A percentile compares a stretch with the other conserved stretches of the same genome.
These are phyloP conservation scores for Cheilosia vulpina DNA, from an alignment of 2,888 invertebrate genomes.

Conservation along the genomic window DNA sequence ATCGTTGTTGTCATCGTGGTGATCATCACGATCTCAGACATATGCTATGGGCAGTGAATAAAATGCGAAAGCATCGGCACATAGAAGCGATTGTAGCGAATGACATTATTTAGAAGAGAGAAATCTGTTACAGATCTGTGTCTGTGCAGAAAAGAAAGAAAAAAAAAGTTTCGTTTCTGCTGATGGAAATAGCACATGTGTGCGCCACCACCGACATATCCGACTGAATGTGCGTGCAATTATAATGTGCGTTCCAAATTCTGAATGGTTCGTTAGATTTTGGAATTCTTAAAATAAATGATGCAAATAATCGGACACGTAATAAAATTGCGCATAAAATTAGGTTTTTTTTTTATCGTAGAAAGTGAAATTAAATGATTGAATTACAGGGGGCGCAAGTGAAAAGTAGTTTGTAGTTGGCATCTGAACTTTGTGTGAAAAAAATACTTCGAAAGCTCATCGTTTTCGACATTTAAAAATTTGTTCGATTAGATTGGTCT, in stretches of 20 bases:
- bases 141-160: slow-evolving; percentile 17
- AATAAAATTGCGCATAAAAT: neutral
- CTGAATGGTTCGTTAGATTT: slow-evolving; percentile 50
- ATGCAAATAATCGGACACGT: slow-evolving; percentile 58
- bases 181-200: slow-evolving; percentile 71
- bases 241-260: slow-evolving; percentile 57
- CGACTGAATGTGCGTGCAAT: slow-evolving; percentile 27
- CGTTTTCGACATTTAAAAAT: too few relatives aligned
- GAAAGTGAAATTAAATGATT: neutral
- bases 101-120: slow-evolving; percentile 17
- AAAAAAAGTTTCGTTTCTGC: slow-evolving; percentile 20
- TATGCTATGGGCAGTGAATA: slow-evolving; percentile 18
- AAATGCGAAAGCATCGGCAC: neutral
- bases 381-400: neutral
- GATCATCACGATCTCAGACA: slow-evolving; percentile 53
- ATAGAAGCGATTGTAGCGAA: slow-evolving; percentile 21
- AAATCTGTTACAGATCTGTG: slow-evolving; percentile 64
- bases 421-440: too few relatives aligned
- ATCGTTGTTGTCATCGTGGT: slow-evolving; percentile 67
- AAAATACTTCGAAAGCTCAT: too few relatives aligned
- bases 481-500: too few relatives aligned
- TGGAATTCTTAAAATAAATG: slow-evolving; percentile 62
- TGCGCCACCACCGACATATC: slow-evolving; percentile 28
- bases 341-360: too few relatives aligned
- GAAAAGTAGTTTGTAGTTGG: too few relatives aligned